Conservation (phyloP, 2,888 invertebrate species). For the Tethea ocularis region DNA sequence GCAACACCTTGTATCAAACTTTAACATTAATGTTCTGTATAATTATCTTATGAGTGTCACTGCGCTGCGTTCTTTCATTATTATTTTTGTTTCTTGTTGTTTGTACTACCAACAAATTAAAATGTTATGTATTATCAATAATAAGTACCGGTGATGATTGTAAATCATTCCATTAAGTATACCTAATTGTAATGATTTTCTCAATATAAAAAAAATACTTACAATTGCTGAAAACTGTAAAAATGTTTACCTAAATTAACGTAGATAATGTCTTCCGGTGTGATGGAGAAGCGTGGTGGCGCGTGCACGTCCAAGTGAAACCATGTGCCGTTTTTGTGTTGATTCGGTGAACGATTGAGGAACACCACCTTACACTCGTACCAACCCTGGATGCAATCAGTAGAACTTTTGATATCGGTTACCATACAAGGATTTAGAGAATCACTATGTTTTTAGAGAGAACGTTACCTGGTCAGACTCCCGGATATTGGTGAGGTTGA, state of each 20-base stretch:
- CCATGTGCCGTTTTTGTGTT: constrained; percentile 98
- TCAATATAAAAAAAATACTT: no score
- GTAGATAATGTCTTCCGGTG: constrained; percentile 97
- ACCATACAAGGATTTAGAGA: not conserved
- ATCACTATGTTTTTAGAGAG: constrained; percentile 3
- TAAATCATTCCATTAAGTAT: no score
- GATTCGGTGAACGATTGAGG: constrained; percentile 96
- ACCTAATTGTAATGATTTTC: no score
- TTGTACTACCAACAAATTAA: no score
- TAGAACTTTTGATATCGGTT: not conserved
- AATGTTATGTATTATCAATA: no score
- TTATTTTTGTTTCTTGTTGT: no score
- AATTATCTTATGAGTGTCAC: no score
- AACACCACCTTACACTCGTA: constrained; percentile 98
- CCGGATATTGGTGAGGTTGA: constrained; percentile 97
- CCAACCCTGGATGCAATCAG: constrained; percentile 87
- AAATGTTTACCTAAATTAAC: constrained; percentile 89
- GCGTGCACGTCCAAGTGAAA: constrained; percentile 99
- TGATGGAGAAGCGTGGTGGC: constrained; percentile 97
- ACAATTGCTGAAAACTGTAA: not conserved
- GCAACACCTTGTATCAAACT: no score
- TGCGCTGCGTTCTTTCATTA: no score
- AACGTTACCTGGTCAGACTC: constrained; percentile 90
- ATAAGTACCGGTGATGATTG: no score
- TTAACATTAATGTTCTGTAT: no score